Base-by-base conservation (phyloP, 1,140 invertebrate genomes). In the Lethrus apterus region DNA sequence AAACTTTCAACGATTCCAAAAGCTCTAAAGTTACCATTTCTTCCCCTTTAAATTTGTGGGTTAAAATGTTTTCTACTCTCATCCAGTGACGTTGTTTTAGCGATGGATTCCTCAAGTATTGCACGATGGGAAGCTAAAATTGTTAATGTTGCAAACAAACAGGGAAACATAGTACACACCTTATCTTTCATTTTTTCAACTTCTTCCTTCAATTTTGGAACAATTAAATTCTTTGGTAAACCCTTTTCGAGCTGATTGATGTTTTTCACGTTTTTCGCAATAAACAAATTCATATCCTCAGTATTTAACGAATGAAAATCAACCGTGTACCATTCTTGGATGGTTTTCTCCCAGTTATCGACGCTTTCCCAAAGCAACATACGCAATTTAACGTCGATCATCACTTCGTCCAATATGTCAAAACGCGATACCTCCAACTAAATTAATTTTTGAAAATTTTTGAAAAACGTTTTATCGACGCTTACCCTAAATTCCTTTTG, bases 41-140 rank as follows among this genome's bases (percentile, higher is more conserved):
- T 24, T 86, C 81, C 0, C 80, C 75, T 44, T 76, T 78, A 53
- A 92, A 79, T 47, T 81, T 80, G 17, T 78, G 76, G 48, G 78
- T 76, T 0, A 93, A 64, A 14, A 89, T 66, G 3, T 77, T 73
- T 44, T 90, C 86, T 11, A 94, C 84, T 57, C 79, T 77, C 2
- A 81, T 69, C 89, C 89, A 93, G 63, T 93, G 89, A 1, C 90
- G 77, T 21, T 75, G 69, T 48, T 80, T 77, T 21, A 90, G 60
- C 11, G 77, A 76, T 7, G 83, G 83, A 66, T 89, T 90, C 36
- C 83, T 77, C 11, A 91, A 62, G 43, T 81, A 84, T 5, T 76
- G 73, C 43, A 90, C 80, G 14, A 85, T 73, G 2, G 85, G 81
- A 31, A 91, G 62, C 77, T 84, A 59, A 18, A 60, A 42, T 14